Evolutionary conservation across 2,113 vertebrate genomes (phyloP), one percentile per base, ranked within the genome.

Genomic region (Vulpes vulpes): DNA sequence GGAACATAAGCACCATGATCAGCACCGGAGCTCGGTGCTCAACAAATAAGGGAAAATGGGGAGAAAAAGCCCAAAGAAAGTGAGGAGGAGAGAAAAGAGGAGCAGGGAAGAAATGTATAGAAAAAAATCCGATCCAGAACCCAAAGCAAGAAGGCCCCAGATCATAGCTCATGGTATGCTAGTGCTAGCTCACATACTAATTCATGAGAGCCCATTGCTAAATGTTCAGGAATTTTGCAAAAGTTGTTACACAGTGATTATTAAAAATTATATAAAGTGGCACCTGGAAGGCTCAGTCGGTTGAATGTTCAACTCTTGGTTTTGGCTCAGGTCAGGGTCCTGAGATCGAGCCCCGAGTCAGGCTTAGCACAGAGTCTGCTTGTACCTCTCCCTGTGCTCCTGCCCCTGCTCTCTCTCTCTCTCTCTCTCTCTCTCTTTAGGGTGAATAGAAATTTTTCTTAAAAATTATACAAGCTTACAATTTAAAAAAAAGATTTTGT

Each of bases 121-220:
- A 60, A 92, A 93, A 71, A 96, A 95, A 60, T 78, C 8, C 51
- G n/a, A 76, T 49, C 62, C 74, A 83, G 92, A 95, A 86, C 8
- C 22, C 60, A 74, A 79, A 94, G 14, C n/a, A 64, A 73, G 80
- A 32, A 93, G 64, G 17, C 14, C 60, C 53, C 22, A 8, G 81
- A 57, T 55, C 19, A 57, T 62, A 94, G 78, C 57, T 89, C 53
- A 8, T 15, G 10, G n/a, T 38, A 1, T 7, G 23, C 53, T 32
- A 8, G 49, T 57, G 11, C 43, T 32, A 30, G 35, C 12, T 57
- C 1, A 8, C 19, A 8, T n/a, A 60, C 27, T 38, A 51, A 23
- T 38, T 89, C 49, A 20, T 32, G 51, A 25, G 35, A 49, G 49
- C 51, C 51, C 43, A 6, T 43, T 67, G 59, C 32, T 80, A 51